A percentile compares a stretch with the other conserved stretches of the same genome.
phyloP scores from a whole-genome alignment of 2,797 vertebrate genomes.

The Phrynocephalus guinanensis region DNA sequence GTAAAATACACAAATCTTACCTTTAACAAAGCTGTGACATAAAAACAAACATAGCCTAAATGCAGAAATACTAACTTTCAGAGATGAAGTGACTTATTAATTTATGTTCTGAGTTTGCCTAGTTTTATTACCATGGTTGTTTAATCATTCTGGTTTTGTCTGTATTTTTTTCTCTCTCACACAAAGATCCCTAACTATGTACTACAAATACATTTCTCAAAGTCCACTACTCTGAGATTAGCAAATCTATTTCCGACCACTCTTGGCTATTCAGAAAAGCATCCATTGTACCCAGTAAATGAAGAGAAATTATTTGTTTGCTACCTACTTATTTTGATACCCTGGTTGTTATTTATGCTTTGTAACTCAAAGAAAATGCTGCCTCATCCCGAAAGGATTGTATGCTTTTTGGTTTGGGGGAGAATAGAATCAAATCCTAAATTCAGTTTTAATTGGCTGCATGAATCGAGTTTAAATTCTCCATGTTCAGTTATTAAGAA shows the following conservation, averaged over 20 bases:
- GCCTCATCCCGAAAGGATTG: background rate
- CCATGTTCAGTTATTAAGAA: background rate
- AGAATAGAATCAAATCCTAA: background rate
- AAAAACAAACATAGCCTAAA: background rate
- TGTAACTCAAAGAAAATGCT: background rate
- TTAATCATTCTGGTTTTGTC: background rate
- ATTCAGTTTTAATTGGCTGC: slow-evolving; percentile 16
- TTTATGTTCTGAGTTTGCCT: background rate
- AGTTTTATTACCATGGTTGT: background rate
- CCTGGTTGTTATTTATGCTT: background rate
- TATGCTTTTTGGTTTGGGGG: background rate
- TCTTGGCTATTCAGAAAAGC: slow-evolving; percentile 13
- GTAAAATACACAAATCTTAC: background rate
- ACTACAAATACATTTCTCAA: background rate
- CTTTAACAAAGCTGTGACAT: background rate
- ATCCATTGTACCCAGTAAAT: slow-evolving; percentile 6
- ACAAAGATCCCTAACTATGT: background rate
- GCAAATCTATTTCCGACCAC: slow-evolving; percentile 29
- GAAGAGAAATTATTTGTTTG: slow-evolving; percentile 4
- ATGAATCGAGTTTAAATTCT: background rate
- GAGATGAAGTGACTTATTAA: background rate
- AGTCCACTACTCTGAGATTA: slow-evolving; percentile 31
- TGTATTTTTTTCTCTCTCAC: background rate
- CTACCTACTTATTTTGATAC: background rate
- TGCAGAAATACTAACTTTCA: background rate